phyloP scores from a whole-genome alignment of 2,797 vertebrate species.

The Argya squamiceps region DNA sequence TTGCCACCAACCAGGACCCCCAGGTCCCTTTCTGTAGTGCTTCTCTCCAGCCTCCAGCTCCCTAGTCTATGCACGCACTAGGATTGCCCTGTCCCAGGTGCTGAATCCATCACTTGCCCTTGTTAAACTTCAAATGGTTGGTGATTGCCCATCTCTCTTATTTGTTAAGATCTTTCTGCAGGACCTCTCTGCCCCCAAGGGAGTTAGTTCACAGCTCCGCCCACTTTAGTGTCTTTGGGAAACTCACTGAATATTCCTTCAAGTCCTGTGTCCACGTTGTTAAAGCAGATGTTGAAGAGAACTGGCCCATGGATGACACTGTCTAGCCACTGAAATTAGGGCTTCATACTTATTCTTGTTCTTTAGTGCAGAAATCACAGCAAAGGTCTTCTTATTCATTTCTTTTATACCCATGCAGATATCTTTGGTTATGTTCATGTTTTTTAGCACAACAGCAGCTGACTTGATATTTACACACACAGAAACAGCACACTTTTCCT shows the following conservation, averaged over 20 bases:
- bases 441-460: not conserved
- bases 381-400: slow-evolving; percentile 37
- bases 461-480: slow-evolving; percentile 58
- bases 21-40: rapidly evolving
- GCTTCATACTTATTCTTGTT: not conserved
- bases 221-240: not conserved
- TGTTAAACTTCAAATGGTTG: not conserved
- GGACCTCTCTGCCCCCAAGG: not conserved
- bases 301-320: not conserved
- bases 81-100: not conserved
- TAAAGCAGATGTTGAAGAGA: not conserved
- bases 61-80: rapidly evolving
- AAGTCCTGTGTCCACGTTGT: not conserved
- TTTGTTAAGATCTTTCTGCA: not conserved
- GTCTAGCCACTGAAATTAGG: not conserved
- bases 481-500: not conserved
- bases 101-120: not conserved
- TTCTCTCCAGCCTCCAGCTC: not conserved
- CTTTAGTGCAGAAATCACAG: not conserved
- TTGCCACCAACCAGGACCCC: rapidly evolving
- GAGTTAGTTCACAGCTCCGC: not conserved
- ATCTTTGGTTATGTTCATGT: slow-evolving; percentile 8
- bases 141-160: not conserved
- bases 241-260: not conserved
- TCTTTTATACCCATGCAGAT: slow-evolving; percentile 1